These are phyloP conservation scores for Lutjanus erythropterus DNA, from an alignment of 2,113 vertebrate species.

Conservation along the genomic window DNA sequence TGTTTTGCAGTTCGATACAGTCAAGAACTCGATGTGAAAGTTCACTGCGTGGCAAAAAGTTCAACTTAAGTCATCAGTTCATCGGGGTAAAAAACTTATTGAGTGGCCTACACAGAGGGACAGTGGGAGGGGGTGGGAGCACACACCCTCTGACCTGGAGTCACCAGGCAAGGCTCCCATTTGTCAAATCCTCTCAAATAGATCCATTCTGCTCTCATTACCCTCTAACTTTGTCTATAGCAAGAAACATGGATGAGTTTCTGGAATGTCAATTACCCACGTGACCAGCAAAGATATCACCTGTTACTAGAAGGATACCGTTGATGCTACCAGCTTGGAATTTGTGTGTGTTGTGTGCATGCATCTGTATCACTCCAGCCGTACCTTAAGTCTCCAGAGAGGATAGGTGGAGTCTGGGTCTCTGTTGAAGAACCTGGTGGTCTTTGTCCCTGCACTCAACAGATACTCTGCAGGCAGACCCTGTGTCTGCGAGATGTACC, in stretches of 20 bases:
- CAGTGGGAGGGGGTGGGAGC: conserved; percentile 8
- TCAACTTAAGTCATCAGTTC: conserved; percentile 43
- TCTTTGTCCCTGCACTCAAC: conserved; percentile 98
- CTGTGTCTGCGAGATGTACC: conserved; percentile 99
- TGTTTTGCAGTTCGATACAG: conserved; percentile 17
- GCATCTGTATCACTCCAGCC: neutral
- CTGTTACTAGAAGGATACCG: neutral
- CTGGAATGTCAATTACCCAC: conserved; percentile 22
- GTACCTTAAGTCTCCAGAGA: conserved; percentile 98
- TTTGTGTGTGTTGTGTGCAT: conserved; percentile 12
- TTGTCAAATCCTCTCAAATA: conserved; percentile 53
- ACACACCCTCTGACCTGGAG: conserved; percentile 32
- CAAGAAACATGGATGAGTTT: conserved; percentile 5
- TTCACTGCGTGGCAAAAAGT: conserved; percentile 33
- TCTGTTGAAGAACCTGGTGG: conserved; percentile 99
- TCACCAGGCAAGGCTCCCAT: conserved; percentile 41
- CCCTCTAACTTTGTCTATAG: conserved; percentile 41
- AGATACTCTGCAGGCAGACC: conserved; percentile 98
- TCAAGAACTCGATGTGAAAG: neutral
- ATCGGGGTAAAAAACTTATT: conserved; percentile 36
- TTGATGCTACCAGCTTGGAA: neutral
- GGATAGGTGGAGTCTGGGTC: conserved; percentile 97
- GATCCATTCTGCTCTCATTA: conserved; percentile 63
- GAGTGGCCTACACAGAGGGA: conserved; percentile 47
- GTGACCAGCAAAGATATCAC: conserved; percentile 3